A percentile compares a stretch with the other conserved stretches of the same genome.
phyloP scores from a whole-genome alignment of 1,140 invertebrate species.

The Drosophila virilis region DNA sequence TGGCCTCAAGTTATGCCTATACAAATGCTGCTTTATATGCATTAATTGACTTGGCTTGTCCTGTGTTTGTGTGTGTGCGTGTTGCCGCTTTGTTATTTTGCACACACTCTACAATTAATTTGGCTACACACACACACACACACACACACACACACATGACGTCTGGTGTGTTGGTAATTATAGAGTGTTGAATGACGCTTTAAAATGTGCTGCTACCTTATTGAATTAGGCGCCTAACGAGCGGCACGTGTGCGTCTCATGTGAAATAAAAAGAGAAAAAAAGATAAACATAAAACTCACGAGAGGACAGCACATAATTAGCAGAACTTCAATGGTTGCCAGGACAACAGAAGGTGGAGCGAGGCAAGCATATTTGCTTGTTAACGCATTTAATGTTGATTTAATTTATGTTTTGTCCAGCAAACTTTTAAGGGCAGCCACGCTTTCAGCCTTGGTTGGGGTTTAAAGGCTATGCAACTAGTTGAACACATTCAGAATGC shows the following conservation, averaged over 20 bases:
- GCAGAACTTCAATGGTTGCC: not conserved
- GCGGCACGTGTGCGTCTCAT: conserved; percentile 40
- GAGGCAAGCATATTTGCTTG: not conserved
- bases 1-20: conserved; percentile 15
- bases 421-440: not conserved
- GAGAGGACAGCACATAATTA: conserved; percentile 2
- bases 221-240: conserved; percentile 58
- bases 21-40: not conserved
- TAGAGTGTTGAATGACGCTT: conserved; percentile 42
- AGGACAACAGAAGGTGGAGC: not conserved
- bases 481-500: too few species aligned
- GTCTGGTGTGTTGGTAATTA: conserved; percentile 47
- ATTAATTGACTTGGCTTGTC: conserved; percentile 20
- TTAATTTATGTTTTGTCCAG: not conserved
- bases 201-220: conserved; percentile 30
- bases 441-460: too few species aligned
- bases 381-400: too few species aligned
- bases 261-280: not conserved
- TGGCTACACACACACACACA: conserved; percentile 10
- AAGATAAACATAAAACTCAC: not conserved
- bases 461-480: too few species aligned
- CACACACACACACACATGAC: not conserved
- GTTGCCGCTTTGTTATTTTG: conserved; percentile 47
- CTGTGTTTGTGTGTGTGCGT: not conserved
- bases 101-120: conserved; percentile 66